Base-by-base conservation (phyloP, 2,113 vertebrate species). In the Aegotheles bennettii region DNA sequence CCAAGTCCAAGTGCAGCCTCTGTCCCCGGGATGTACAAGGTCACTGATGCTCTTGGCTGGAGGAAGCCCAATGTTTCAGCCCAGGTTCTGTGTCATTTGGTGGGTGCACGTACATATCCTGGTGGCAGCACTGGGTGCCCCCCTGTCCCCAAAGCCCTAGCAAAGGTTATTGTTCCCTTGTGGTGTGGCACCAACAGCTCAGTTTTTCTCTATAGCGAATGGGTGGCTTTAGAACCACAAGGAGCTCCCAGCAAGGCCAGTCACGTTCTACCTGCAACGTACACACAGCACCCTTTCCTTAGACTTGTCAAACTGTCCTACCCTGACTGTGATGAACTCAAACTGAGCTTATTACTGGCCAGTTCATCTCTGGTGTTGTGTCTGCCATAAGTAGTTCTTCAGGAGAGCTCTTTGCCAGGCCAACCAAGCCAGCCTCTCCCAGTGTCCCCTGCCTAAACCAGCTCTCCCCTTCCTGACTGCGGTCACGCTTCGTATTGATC, bases 91-190 rank as follows among this genome's bases (percentile, higher is more conserved):
- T 33, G 20, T 5, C 23, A 13, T 36, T 45, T 11, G 12, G 29
- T 1, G 38, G 28, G 16, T 18, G 35, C 28, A 33, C 3, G 0
- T 31, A 24, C 33, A 2, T 29, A 6, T 25, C 3, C 8, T 2
- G 3, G 12, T 15, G 29, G 11, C 42, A 16, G 26, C 4, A 1
- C 36, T 10, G 15, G 23, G 10, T 7, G 28, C 50, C 19, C 11
- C 7, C 26, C 7, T 25, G 7, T 23, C 53, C 25, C 33, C 16
- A 17, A 40, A 65, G 38, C n/a, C 4, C 3, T 0, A 3, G 15
- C 29, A 3, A 12, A 50, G 35, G 42, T 3, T 2, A 20, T 28
- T 16, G 60, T 73, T 93, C 45, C 42, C 38, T 87, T 29, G 31
- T 16, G 47, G 48, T 18, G 4, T 1, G 8, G 85, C 74, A 23